phyloP scores from a whole-genome alignment of 2,113 vertebrate genomes.

The Sigmodon hispidus region DNA sequence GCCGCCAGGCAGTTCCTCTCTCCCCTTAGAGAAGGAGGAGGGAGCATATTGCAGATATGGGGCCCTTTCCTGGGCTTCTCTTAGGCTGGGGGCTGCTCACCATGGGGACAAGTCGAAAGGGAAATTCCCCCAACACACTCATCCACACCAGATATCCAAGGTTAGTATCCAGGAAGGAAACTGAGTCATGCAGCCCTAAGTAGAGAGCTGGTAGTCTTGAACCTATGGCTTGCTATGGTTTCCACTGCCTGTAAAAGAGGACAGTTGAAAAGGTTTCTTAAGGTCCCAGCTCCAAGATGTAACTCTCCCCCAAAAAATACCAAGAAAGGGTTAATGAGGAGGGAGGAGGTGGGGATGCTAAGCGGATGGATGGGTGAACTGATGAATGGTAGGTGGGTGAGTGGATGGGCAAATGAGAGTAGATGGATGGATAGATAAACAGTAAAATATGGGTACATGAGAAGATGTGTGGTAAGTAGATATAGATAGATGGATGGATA shows the following conservation, averaged over 20 bases:
- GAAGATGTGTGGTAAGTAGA: fast-evolving
- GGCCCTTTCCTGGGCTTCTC: not conserved
- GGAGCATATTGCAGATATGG: not conserved
- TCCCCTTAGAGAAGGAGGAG: not conserved
- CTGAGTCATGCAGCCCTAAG: not conserved
- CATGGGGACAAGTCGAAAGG: not conserved
- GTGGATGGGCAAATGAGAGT: no score
- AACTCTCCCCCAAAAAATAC: not conserved
- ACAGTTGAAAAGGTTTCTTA: not conserved
- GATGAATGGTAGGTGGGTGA: fast-evolving
- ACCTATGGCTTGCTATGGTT: not conserved
- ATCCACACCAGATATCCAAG: not conserved
- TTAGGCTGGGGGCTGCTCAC: not conserved
- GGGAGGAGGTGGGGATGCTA: not conserved
- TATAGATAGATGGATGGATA: not conserved
- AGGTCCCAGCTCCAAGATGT: not conserved
- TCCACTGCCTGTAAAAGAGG: not conserved
- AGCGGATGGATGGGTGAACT: not conserved
- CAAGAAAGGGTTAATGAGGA: not conserved
- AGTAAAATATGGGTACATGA: fast-evolving
- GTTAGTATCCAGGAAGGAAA: not conserved
- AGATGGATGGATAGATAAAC: fast-evolving
- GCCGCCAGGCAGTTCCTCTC: conserved; percentile 49
- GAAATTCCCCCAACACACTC: not conserved
- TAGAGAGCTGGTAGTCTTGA: no score